Percentiles rank a stretch among this genome's conserved stretches.
These are phyloP conservation scores for Neodiprion pinetum DNA, from an alignment of 1,140 invertebrate genomes.

Conservation along the genomic window DNA sequence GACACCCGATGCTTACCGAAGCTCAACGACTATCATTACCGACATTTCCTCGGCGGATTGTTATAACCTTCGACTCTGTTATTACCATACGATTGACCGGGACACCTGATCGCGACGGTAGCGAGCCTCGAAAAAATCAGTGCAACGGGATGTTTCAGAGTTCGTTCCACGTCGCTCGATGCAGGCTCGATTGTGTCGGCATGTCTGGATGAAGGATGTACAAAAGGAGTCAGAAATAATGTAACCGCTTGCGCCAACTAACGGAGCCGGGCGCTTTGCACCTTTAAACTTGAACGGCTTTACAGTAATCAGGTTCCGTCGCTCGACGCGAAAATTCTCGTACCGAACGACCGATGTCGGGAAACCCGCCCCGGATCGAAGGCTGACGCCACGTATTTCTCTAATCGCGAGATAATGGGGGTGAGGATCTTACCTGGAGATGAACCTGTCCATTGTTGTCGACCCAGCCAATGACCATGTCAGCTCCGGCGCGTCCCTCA, in stretches of 20 bases:
- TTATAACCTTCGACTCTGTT: slow-evolving; percentile 13
- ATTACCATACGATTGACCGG: slow-evolving; percentile 14
- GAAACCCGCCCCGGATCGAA: not conserved
- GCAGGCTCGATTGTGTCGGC: not conserved
- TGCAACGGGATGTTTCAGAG: not conserved
- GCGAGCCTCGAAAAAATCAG: not conserved
- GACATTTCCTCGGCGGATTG: slow-evolving; percentile 24
- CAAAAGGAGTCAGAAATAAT: not conserved
- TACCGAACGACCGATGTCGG: not conserved
- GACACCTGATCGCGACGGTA: not conserved
- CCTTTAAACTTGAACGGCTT: not conserved
- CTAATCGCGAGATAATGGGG: not conserved
- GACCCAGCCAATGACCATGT: slow-evolving; percentile 78
- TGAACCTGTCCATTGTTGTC: slow-evolving; percentile 72
- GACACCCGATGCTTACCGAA: slow-evolving; percentile 53
- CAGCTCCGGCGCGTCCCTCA: slow-evolving; percentile 72
- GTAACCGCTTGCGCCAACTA: not conserved
- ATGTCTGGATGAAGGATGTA: not conserved
- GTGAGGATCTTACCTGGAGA: slow-evolving; percentile 67
- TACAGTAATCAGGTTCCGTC: not conserved
- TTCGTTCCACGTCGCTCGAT: not conserved
- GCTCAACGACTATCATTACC: slow-evolving; percentile 50
- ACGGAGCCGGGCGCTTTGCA: not conserved
- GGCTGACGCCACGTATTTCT: not conserved
- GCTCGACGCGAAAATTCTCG: not conserved